Conservation (phyloP, 2,113 vertebrate species). For the Ochotona curzoniae region DNA sequence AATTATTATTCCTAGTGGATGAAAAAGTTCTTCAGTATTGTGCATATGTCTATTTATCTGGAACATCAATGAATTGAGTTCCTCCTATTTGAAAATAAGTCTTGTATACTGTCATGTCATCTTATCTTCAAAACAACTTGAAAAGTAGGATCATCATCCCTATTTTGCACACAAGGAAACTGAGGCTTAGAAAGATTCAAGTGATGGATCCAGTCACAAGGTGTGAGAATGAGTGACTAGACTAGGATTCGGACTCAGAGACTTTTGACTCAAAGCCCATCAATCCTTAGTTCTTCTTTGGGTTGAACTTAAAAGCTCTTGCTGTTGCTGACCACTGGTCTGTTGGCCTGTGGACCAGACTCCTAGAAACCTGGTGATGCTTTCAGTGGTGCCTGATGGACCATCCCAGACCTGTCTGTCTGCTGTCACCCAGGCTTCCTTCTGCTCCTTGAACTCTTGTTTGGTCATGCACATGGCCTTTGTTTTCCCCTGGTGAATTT, state of each 20-base stretch:
- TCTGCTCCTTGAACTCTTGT: neutral
- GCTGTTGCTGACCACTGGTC: neutral
- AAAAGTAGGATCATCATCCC: neutral
- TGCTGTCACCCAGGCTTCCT: neutral
- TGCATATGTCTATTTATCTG: neutral
- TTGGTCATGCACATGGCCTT: slow-evolving; percentile 5
- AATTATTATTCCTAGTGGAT: neutral
- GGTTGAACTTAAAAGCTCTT: neutral
- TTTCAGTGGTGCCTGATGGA: neutral
- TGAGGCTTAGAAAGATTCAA: neutral
- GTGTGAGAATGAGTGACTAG: neutral
- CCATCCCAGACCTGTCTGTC: neutral
- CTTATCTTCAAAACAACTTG: neutral
- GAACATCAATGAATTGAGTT: slow-evolving; percentile 28
- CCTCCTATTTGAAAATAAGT: neutral
- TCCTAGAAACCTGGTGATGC: neutral
- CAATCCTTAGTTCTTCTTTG: slow-evolving; percentile 6
- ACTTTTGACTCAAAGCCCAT: neutral
- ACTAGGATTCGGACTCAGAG: neutral
- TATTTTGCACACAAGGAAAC: neutral
- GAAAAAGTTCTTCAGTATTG: slow-evolving; percentile 15
- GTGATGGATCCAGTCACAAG: neutral
- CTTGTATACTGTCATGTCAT: slow-evolving; percentile 9
- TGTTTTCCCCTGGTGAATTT: neutral
- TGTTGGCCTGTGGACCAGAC: neutral